Conservation (phyloP, 2,113 vertebrate genomes). For the Bothrops jararaca region DNA sequence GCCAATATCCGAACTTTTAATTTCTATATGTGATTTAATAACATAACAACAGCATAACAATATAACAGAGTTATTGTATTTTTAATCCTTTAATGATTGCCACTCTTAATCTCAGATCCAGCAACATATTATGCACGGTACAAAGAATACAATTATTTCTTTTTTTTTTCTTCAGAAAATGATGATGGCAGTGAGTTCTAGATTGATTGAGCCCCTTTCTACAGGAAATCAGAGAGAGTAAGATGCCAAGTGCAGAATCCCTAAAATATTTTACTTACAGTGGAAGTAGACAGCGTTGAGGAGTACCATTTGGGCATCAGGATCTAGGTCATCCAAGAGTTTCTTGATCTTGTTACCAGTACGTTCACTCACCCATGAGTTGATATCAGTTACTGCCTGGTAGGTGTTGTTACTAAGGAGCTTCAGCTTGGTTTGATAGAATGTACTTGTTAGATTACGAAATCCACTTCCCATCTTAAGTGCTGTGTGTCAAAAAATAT, state of each 20-base stretch:
- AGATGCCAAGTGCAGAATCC: neutral
- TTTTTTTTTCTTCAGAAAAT: neutral
- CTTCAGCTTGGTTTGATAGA: slow-evolving; percentile 38
- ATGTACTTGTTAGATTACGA: slow-evolving; percentile 47
- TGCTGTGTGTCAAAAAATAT: slow-evolving; percentile 29
- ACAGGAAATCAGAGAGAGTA: neutral
- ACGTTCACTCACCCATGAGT: slow-evolving; percentile 61
- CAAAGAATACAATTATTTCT: neutral
- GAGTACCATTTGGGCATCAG: slow-evolving; percentile 58
- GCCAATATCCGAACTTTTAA: neutral
- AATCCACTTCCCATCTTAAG: slow-evolving; percentile 50
- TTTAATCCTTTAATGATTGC: neutral
- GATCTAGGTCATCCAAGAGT: slow-evolving; percentile 56
- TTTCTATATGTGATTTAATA: neutral
- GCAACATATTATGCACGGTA: neutral
- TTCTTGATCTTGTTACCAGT: slow-evolving; percentile 56
- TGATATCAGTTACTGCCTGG: slow-evolving; percentile 56
- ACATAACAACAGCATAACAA: neutral
- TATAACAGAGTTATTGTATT: neutral
- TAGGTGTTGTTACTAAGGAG: slow-evolving; percentile 53
- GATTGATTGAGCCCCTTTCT: neutral
- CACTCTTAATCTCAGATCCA: neutral
- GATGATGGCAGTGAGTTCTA: neutral
- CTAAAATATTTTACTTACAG: slow-evolving; percentile 44
- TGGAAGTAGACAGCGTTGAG: slow-evolving; percentile 65